Percentiles rank a stretch among this genome's conserved stretches.
These are phyloP conservation scores for Sesia bembeciformis DNA, from an alignment of 2,888 invertebrate genomes.

Conservation along the genomic window DNA sequence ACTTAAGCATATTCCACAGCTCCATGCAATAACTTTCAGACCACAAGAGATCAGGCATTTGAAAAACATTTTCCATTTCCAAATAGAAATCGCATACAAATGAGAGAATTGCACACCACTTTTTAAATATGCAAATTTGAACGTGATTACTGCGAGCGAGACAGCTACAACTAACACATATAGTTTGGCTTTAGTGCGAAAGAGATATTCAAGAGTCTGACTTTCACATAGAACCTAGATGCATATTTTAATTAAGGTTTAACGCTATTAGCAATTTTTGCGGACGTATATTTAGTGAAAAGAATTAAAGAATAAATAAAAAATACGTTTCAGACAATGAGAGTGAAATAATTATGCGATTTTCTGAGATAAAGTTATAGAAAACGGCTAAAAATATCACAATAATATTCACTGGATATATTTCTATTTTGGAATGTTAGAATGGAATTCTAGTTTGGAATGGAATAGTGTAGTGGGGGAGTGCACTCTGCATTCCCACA, in stretches of 20 bases:
- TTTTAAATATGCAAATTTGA: conserved; percentile 53
- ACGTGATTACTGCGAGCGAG: conserved; percentile 37
- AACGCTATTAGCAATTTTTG: conserved; percentile 20
- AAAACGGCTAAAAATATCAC: no score
- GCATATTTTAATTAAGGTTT: conserved; percentile 26
- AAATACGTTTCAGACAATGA: no score
- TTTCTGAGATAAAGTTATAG: no score
- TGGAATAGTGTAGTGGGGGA: no score
- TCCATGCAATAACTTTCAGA: neutral
- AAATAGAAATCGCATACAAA: conserved; percentile 42
- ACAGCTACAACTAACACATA: conserved; percentile 6
- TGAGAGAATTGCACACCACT: conserved; percentile 40
- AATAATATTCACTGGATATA: no score
- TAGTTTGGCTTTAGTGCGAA: conserved; percentile 9
- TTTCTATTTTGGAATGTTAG: no score
- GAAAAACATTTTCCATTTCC: conserved; percentile 21
- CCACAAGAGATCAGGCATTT: neutral
- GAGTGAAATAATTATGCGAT: no score
- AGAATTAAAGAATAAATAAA: neutral
- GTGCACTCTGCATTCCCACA: no score
- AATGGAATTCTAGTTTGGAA: no score
- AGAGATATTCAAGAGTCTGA: conserved; percentile 9
- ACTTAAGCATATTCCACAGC: no score
- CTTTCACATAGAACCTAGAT: conserved; percentile 25
- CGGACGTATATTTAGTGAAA: neutral